Base-by-base conservation (phyloP, 1,140 invertebrate species). In the Leptonema lineaticorne region DNA sequence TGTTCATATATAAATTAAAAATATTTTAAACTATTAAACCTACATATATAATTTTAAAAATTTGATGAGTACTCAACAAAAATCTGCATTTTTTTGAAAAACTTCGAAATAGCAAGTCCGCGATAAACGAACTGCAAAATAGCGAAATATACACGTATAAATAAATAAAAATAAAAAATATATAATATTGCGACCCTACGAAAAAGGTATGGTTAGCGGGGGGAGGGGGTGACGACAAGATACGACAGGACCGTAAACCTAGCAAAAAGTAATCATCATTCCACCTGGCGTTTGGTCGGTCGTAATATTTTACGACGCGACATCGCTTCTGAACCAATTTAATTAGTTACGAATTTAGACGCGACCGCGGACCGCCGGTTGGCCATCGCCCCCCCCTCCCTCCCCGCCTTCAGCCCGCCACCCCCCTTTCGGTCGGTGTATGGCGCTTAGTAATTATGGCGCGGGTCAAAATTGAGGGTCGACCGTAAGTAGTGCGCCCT, bases 171-270 rank as follows among this genome's bases (percentile, higher is more conserved):
- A n/a, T n/a, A n/a, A n/a, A n/a, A n/a, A n/a, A n/a, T n/a, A n/a
- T n/a, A n/a, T n/a, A n/a, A n/a, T n/a, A n/a, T n/a, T n/a, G n/a
- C n/a, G n/a, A n/a, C n/a, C n/a, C n/a, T n/a, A n/a, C n/a, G n/a
- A n/a, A n/a, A n/a, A n/a, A n/a, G n/a, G n/a, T n/a, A n/a, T n/a
- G n/a, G n/a, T n/a, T n/a, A n/a, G n/a, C n/a, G n/a, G 16, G 37
- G 37, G 37, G 37, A 11, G 11, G 37, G 37, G 37, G 11, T 11
- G 30, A 6, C 37, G 37, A n/a, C n/a, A n/a, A n/a, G n/a, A n/a
- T n/a, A n/a, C n/a, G n/a, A n/a, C n/a, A n/a, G n/a, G n/a, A n/a
- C 45, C 41, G 63, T 69, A 69, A 69, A 69, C 33, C 63, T 63
- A 22, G 27, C 37, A 33, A 24, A 46, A 28, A 46, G 68, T 66